A percentile compares a stretch with the other conserved stretches of the same genome.
Evolutionary conservation across 2,888 invertebrate species (phyloP).

Genomic region (Resseliella maxima): DNA sequence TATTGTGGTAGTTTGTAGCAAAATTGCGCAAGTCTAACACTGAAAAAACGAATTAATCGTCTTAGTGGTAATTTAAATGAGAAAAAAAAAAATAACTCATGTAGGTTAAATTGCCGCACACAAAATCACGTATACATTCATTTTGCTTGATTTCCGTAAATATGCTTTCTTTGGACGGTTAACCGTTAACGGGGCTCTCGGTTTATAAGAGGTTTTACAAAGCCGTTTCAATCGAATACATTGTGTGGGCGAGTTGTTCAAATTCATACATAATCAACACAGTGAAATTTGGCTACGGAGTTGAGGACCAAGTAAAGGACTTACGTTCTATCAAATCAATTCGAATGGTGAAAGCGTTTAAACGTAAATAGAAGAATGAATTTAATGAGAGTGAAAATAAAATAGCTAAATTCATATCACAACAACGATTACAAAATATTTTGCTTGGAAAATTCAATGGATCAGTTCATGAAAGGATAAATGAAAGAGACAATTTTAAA

Average conservation of each 20-base stretch:
- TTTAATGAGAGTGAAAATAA: constrained; percentile 21
- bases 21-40: constrained; percentile 48
- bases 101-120: constrained; percentile 11
- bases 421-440: background rate
- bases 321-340: constrained; percentile 19
- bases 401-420: background rate
- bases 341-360: constrained; percentile 6
- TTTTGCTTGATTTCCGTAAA: background rate
- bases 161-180: background rate
- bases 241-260: no score
- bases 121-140: background rate
- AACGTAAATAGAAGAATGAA: constrained; percentile 37
- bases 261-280: no score
- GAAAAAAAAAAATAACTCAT: no score
- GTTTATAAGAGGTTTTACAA: no score
- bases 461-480: no score
- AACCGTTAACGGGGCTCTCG: background rate
- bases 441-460: no score
- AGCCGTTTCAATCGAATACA: background rate
- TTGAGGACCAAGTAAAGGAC: no score
- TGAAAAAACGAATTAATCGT: constrained; percentile 37
- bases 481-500: no score
- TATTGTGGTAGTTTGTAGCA: background rate
- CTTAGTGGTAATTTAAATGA: constrained; percentile 20
- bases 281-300: background rate